Percentiles rank a stretch among this genome's conserved stretches.
Conservation (phyloP, 2,888 invertebrate species). For the Andrena flavipes region DNA sequence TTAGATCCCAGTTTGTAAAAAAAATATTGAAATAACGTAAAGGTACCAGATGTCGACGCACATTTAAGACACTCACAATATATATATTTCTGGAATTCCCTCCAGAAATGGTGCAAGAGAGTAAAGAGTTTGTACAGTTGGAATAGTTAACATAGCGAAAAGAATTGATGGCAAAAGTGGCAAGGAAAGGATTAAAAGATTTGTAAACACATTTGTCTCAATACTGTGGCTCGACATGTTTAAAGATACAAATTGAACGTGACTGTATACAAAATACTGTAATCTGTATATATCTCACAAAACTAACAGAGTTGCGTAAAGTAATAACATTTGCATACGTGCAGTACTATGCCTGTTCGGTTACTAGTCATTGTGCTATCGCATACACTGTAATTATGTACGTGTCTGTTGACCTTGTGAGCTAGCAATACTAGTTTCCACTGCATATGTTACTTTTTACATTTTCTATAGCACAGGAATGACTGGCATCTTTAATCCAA, state of each 20-base stretch:
- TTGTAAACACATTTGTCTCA: slow-evolving; percentile 48
- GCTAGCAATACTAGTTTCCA: slow-evolving; percentile 22
- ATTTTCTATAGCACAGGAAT: slow-evolving; percentile 7
- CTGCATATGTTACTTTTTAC: slow-evolving; percentile 7
- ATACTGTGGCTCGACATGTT: not conserved
- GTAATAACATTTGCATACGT: slow-evolving; percentile 12
- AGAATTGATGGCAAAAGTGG: slow-evolving; percentile 80
- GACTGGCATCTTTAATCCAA: slow-evolving; percentile 27
- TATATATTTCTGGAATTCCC: slow-evolving; percentile 59
- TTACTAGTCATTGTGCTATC: slow-evolving; percentile 63
- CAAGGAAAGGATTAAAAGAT: slow-evolving; percentile 75
- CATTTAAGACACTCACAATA: slow-evolving; percentile 44
- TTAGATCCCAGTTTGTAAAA: not conserved
- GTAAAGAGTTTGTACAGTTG: slow-evolving; percentile 79
- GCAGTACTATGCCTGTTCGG: not conserved
- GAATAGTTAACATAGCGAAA: slow-evolving; percentile 77
- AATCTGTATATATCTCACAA: not conserved
- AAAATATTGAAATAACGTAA: not conserved
- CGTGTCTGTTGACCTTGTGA: slow-evolving; percentile 64
- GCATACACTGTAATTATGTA: slow-evolving; percentile 57
- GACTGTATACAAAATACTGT: not conserved
- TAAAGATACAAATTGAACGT: not conserved
- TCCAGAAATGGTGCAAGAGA: slow-evolving; percentile 79
- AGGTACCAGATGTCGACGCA: not conserved
- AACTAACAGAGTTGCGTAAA: not conserved